Percentiles rank a stretch among this genome's conserved stretches.
Conservation (phyloP, 2,113 vertebrate genomes). For the Pygathrix nemaeus region DNA sequence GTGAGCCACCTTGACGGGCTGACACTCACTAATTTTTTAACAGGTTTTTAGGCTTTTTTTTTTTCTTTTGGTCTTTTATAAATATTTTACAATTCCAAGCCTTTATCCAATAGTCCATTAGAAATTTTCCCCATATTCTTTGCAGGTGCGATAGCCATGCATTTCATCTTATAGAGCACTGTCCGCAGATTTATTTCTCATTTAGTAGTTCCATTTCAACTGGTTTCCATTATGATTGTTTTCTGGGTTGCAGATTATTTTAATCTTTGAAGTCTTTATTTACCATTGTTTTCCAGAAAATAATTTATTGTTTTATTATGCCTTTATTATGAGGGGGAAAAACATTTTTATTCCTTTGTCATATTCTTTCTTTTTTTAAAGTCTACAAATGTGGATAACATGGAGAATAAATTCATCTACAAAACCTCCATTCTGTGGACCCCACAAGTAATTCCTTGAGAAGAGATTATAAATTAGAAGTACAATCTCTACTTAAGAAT, state of each 20-base stretch:
- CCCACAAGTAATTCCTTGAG: background rate
- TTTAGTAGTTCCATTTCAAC: background rate
- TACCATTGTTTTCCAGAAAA: conserved; percentile 30
- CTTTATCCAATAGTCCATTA: background rate
- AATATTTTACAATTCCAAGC: background rate
- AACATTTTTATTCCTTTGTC: conserved; percentile 1
- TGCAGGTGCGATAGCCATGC: background rate
- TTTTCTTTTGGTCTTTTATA: background rate
- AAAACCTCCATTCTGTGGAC: background rate
- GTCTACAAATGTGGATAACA: conserved; percentile 22
- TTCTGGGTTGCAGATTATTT: conserved; percentile 52
- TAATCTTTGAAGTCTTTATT: conserved; percentile 18
- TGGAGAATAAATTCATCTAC: background rate
- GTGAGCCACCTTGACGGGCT: too few relatives aligned
- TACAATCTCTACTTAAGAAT: background rate
- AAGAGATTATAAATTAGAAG: background rate
- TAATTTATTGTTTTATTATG: background rate
- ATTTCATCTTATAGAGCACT: background rate
- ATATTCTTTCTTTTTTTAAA: background rate
- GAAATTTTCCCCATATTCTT: background rate
- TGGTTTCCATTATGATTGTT: conserved; percentile 15
- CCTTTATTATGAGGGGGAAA: background rate
- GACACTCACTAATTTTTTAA: background rate
- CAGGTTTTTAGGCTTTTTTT: background rate
- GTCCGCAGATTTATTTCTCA: background rate